phyloP scores from a whole-genome alignment of 1,140 invertebrate genomes.

The Aricia agestis region DNA sequence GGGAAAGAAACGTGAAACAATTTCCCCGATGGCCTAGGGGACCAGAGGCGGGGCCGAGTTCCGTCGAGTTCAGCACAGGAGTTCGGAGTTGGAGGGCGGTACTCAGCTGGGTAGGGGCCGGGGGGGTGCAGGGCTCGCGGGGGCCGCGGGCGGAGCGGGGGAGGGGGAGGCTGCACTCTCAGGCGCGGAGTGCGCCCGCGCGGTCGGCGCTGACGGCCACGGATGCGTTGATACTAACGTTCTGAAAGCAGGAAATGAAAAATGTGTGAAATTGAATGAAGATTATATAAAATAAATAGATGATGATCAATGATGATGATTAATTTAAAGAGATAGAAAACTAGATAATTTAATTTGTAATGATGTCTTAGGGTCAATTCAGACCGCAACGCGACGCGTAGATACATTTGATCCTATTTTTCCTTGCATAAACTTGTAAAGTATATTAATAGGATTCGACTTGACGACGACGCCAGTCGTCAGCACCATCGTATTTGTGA shows the following conservation, averaged over 20 bases:
- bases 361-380: no score
- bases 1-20: slow-evolving; percentile 39
- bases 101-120: slow-evolving; percentile 74
- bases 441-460: no score
- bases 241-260: slow-evolving; percentile 47
- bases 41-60: slow-evolving; percentile 70
- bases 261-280: no score
- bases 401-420: no score
- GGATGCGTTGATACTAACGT: slow-evolving; percentile 79
- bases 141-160: slow-evolving; percentile 57
- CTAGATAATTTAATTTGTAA: no score
- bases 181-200: slow-evolving; percentile 83
- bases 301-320: no score
- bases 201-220: slow-evolving; percentile 85
- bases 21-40: slow-evolving; percentile 54
- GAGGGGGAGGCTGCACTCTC: slow-evolving; percentile 78
- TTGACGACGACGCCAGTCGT: no score
- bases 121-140: slow-evolving; percentile 59
- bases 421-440: no score
- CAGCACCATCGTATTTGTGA: no score
- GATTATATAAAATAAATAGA: no score
- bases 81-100: slow-evolving; percentile 75
- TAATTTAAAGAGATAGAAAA: no score
- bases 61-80: slow-evolving; percentile 75
- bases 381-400: no score